A percentile compares a stretch with the other conserved stretches of the same genome.
Evolutionary conservation across 2,113 vertebrate species (phyloP).

Genomic region (Leucoraja erinaceus): DNA sequence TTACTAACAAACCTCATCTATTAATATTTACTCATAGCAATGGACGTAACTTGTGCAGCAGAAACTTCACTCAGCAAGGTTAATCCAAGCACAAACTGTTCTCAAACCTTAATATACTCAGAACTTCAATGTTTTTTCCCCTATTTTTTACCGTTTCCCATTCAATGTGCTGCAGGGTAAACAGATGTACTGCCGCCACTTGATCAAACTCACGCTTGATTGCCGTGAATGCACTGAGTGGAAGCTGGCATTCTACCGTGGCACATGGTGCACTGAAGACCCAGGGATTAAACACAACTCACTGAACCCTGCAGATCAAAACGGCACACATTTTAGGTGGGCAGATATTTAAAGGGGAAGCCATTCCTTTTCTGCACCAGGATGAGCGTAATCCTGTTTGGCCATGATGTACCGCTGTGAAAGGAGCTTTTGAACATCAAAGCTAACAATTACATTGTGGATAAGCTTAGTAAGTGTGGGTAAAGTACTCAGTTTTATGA

Average conservation of each 20-base stretch:
- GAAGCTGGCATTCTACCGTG: slow-evolving; percentile 18
- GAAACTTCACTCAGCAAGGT: not conserved
- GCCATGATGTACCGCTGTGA: not conserved
- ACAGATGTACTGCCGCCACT: slow-evolving; percentile 26
- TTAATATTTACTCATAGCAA: not conserved
- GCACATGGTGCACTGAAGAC: slow-evolving; percentile 25
- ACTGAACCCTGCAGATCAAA: slow-evolving; percentile 5
- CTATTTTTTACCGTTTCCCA: not conserved
- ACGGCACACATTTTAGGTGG: not conserved
- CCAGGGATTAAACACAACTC: slow-evolving; percentile 12
- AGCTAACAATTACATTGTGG: not conserved
- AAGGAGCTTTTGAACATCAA: not conserved
- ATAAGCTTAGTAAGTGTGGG: not conserved
- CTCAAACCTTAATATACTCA: slow-evolving; percentile 14
- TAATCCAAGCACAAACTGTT: not conserved
- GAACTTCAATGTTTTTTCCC: not conserved
- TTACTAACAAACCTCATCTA: not conserved
- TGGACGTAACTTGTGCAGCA: not conserved
- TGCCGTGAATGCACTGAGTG: not conserved
- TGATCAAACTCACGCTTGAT: slow-evolving; percentile 12
- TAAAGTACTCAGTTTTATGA: not conserved
- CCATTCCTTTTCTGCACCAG: not conserved
- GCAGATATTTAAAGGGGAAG: not conserved
- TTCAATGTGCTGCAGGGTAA: slow-evolving; percentile 25
- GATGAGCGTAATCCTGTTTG: not conserved